phyloP scores from a whole-genome alignment of 2,888 invertebrate genomes.

The Temnothorax rugatulus region DNA sequence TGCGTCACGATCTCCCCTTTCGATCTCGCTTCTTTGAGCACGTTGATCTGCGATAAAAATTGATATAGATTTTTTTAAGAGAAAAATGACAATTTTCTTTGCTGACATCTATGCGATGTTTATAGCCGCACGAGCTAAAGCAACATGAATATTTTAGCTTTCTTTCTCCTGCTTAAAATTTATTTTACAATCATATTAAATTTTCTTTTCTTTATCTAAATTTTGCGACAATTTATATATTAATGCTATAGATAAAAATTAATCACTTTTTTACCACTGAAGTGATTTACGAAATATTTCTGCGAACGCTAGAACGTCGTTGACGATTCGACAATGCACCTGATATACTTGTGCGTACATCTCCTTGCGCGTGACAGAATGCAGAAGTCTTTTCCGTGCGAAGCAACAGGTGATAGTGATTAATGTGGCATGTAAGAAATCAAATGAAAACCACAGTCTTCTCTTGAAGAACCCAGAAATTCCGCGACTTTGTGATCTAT shows the following conservation, averaged over 20 bases:
- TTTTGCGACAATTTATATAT: too few species aligned
- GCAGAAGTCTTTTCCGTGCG: conserved; percentile 35
- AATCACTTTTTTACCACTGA: neutral
- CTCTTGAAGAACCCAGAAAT: conserved; percentile 2
- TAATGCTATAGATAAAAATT: neutral
- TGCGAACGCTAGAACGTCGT: neutral
- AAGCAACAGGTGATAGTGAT: conserved; percentile 52
- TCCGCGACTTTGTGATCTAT: neutral
- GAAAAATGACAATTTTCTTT: neutral
- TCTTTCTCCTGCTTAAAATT: neutral
- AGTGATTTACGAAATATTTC: conserved; percentile 7
- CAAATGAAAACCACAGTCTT: neutral
- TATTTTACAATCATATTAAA: neutral
- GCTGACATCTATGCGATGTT: neutral
- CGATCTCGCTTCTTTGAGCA: conserved; percentile 63
- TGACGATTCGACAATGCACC: neutral
- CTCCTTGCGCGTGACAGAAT: conserved; percentile 28
- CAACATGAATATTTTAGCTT: neutral
- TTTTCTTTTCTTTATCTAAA: neutral
- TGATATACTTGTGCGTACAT: neutral
- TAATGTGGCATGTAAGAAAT: conserved; percentile 38
- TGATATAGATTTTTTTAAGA: neutral
- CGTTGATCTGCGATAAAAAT: conserved; percentile 71
- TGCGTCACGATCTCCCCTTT: conserved; percentile 62
- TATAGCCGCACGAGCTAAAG: neutral